These are phyloP conservation scores for Myotis davidii DNA, from an alignment of 2,113 vertebrate genomes.

Conservation along the genomic window DNA sequence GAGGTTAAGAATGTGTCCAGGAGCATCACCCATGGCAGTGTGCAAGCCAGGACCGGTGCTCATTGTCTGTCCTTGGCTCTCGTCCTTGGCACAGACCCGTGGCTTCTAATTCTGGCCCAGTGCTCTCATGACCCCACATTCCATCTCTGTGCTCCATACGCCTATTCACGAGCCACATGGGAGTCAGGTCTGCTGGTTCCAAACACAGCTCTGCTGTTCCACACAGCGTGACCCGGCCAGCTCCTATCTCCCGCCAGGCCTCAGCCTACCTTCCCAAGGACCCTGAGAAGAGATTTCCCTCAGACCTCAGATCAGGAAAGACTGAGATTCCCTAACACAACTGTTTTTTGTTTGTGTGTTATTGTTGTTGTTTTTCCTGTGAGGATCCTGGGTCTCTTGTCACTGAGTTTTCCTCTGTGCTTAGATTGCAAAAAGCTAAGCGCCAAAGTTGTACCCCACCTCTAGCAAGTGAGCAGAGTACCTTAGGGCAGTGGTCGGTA, in stretches of 20 bases:
- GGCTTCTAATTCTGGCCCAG: neutral
- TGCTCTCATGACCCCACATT: neutral
- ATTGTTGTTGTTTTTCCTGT: neutral
- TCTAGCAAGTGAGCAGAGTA: neutral
- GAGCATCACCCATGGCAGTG: fast-evolving
- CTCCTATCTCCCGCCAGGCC: neutral
- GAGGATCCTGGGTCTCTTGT: neutral
- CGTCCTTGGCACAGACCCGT: neutral
- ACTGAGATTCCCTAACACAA: neutral
- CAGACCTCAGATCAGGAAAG: neutral
- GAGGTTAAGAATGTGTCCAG: neutral
- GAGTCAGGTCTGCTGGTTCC: neutral
- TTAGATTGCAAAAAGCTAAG: neutral
- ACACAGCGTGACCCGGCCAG: neutral
- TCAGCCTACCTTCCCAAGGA: neutral
- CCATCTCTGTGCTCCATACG: neutral
- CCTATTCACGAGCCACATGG: neutral
- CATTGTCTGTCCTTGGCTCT: neutral
- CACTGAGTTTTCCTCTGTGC: neutral
- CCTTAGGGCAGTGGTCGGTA: too few species aligned
- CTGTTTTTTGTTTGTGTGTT: neutral
- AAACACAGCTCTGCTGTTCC: neutral
- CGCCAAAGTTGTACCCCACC: neutral
- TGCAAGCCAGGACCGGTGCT: neutral
- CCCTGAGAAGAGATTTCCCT: neutral